Evolutionary conservation across 2,888 invertebrate genomes (phyloP), one percentile per base, ranked within the genome.

Genomic region (Polyommatus iphigenia): DNA sequence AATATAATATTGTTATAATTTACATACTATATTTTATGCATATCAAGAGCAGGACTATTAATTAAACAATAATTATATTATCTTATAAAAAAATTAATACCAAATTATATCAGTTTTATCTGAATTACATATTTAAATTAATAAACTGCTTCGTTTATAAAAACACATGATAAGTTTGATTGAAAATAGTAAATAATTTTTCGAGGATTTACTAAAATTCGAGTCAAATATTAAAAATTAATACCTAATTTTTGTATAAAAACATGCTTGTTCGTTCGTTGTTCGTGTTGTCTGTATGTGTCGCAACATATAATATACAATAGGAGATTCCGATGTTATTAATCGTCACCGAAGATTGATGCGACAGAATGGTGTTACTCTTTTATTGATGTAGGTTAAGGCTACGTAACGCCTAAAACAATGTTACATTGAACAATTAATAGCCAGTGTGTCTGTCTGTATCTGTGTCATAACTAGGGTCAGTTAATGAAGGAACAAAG

Each of bases 301-400:
- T 82, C 83, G 80, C 77, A 80, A 86, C 85, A 86, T 85, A 41
- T 86, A 82, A 83, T 81, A 87, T 85, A 92, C 91, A 92, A 92
- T 90, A 86, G 90, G 87, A 89, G 89, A 90, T 91, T 88, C 87
- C 82, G 83, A 89, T 87, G 85, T 89, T 88, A 90, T 89, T 88
- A 89, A 89, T 90, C 85, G 90, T 86, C 88, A 82, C 81, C 83
- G 85, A 88, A 90, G 92, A 92, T 92, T 92, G 88, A 92, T 92
- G 87, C 85, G 91, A 90, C 91, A 88, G 79, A 81, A 82, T 85
- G 84, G 84, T 83, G 86, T 84, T 88, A 90, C 84, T 84, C 80
- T 76, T 80, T 83, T 84, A 80, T 86, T 86, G 81, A 89, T 88
- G 85, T 90, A 85, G 91, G 91, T 90, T 87, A 92, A 90, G 91